Evolutionary conservation across 2,797 vertebrate genomes (phyloP), one percentile per base, ranked within the genome.

Genomic region (Jordanella pulchra): DNA sequence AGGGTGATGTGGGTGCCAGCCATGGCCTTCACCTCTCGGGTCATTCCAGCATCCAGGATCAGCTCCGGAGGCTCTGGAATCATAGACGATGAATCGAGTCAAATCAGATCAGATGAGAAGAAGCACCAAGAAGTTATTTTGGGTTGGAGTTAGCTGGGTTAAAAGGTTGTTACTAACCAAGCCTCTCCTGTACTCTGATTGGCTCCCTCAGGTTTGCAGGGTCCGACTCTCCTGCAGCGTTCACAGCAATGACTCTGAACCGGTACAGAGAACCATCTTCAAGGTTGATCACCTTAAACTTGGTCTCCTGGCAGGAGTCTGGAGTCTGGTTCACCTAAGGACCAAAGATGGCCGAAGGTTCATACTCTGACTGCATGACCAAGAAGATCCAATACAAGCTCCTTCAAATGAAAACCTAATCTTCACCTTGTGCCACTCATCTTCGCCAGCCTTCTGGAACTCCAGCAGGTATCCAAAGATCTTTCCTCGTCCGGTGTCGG

Each of bases 381-480:
- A 18, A 71, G 23, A 54, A 27, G 11, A 48, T 15, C 44, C 3
- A 42, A 45, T 21, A 60, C 1, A 3, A 47, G 1, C 1, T 13
- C 3, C 21, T 23, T 30, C 0, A 60, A 32, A 51, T 54, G 1
- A 65, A 56, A 60, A 4, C 2, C 11, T 18, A 2, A 73, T 65
- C 0, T 78, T 76, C 28, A 93, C 92, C 91, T 96, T 96, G 54
- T 80, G 89, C 97, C 98, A 99, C 30, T 97, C 97, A 80, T 99
- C 97, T n/a, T 96, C 96, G 88, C 96, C 97, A 83, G 96, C 95
- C 83, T 96, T 97, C 93, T 97, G 97, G 91, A 95, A 98, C 80
- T 99, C 98, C 80, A 99, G 78, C 56, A 99, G 95, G 81, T 99
- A 99, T 78, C 98, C 98, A 55, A 98, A 95, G 90, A 99, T 99